Base-by-base conservation (phyloP, 2,113 vertebrate genomes). In the Scalopus aquaticus region DNA sequence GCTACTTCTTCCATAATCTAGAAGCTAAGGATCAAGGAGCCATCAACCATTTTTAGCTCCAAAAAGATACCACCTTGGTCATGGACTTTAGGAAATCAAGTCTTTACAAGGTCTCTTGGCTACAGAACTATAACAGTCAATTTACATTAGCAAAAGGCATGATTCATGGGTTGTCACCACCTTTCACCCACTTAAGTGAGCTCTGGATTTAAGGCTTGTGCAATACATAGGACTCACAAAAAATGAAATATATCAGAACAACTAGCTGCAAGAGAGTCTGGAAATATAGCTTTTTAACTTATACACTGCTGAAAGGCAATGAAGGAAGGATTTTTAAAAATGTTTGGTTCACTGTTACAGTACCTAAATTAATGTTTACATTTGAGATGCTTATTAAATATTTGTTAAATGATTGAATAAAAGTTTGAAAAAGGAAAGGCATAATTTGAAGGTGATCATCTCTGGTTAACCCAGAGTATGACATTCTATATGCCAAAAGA, bases 201-300 rank as follows among this genome's bases (percentile, higher is more conserved):
- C 39, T 95, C 90, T 76, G 58, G 56, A 89, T 76, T 93, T 26
- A 83, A 91, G 69, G 56, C 42, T 90, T 78, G 9, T 28, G 5
- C 4, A 54, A 37, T n/a, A 17, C 19, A 32, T 42, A 37, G 39
- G 78, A 72, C 19, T 89, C 65, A n/a, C 49, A 82, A 89, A 69
- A 44, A 79, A 67, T 60, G 84, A 58, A 58, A 86, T 44, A 44
- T 51, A 24, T 69, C 35, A 85, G 51, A 82, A 82, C 11, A 3
- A 35, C 82, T 91, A 96, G 81, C 83, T 80, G 24, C 56, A 82
- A 95, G 35, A 60, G 60, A 94, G 67, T 67, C 88, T 92, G 22
- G 24, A 58, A 82, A 91, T 87, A 56, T 54, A 76, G 35, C 15
- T 54, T 94, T 93, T 77, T 42, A 91, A 17, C 26, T 20, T 37